phyloP scores from a whole-genome alignment of 2,113 vertebrate species.

The Xiphophorus hellerii region DNA sequence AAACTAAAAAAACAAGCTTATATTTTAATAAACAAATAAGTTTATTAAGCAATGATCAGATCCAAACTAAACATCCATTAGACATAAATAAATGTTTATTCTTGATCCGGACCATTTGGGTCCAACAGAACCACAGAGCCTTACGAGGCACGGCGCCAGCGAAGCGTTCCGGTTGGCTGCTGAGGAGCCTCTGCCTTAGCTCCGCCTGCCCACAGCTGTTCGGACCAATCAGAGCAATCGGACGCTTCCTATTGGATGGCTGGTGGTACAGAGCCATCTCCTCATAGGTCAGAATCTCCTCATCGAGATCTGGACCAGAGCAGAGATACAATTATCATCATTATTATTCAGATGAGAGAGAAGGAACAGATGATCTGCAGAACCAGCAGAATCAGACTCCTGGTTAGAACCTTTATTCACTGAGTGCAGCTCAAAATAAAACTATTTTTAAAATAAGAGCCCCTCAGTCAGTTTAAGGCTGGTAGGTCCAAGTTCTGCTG shows the following conservation, averaged over 20 bases:
- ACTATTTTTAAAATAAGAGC: too few relatives aligned
- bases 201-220: conserved; percentile 92
- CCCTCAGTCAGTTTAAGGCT: too few relatives aligned
- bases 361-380: background rate
- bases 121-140: conserved; percentile 35
- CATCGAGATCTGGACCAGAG: conserved; percentile 87
- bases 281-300: conserved; percentile 97
- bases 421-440: too few relatives aligned
- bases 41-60: too few relatives aligned
- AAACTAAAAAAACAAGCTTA: background rate
- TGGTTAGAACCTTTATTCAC: background rate
- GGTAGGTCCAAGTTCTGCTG: too few relatives aligned
- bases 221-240: conserved; percentile 93
- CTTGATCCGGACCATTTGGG: too few relatives aligned
- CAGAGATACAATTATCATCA: background rate
- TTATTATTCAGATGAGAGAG: background rate
- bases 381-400: too few relatives aligned
- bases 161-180: conserved; percentile 89
- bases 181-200: conserved; percentile 90
- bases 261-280: conserved; percentile 99
- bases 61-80: too few relatives aligned
- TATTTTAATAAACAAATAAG: background rate
- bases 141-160: conserved; percentile 92
- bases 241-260: conserved; percentile 95
- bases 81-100: too few relatives aligned